A percentile compares a stretch with the other conserved stretches of the same genome.
phyloP scores from a whole-genome alignment of 2,113 vertebrate species.

The Pipa parva region DNA sequence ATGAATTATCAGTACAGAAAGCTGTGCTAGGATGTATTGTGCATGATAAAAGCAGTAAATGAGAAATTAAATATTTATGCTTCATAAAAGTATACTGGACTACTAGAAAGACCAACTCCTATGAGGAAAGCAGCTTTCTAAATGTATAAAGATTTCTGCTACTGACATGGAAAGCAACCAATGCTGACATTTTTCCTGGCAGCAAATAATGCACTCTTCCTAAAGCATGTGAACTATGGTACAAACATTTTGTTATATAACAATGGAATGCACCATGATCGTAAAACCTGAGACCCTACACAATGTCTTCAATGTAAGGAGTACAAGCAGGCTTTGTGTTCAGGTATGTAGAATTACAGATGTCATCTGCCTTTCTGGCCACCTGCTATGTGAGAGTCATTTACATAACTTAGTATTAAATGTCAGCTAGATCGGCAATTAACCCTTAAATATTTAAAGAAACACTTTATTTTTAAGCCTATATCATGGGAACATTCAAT shows the following conservation, averaged over 20 bases:
- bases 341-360: constrained; percentile 1
- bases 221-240: constrained; percentile 6
- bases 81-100: too few relatives aligned
- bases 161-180: constrained; percentile 9
- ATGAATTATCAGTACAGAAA: too few relatives aligned
- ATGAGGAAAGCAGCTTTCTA: too few relatives aligned
- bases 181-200: constrained; percentile 27
- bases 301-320: constrained; percentile 24
- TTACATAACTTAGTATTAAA: constrained; percentile 17
- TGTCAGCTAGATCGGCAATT: constrained; percentile 14
- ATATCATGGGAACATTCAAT: too few relatives aligned
- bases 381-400: constrained; percentile 10
- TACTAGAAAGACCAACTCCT: too few relatives aligned
- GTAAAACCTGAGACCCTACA: constrained; percentile 1
- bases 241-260: constrained; percentile 26
- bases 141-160: background rate
- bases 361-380: constrained; percentile 20
- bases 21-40: too few relatives aligned
- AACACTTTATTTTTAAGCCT: too few relatives aligned
- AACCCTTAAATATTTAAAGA: constrained; percentile 2
- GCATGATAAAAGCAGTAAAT: too few relatives aligned
- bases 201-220: constrained; percentile 21
- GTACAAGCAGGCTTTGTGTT: constrained; percentile 13
- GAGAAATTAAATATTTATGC: too few relatives aligned
- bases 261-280: constrained; percentile 9